Evolutionary conservation across 2,888 invertebrate species (phyloP).

Genomic region (Hymenopus coronatus): DNA sequence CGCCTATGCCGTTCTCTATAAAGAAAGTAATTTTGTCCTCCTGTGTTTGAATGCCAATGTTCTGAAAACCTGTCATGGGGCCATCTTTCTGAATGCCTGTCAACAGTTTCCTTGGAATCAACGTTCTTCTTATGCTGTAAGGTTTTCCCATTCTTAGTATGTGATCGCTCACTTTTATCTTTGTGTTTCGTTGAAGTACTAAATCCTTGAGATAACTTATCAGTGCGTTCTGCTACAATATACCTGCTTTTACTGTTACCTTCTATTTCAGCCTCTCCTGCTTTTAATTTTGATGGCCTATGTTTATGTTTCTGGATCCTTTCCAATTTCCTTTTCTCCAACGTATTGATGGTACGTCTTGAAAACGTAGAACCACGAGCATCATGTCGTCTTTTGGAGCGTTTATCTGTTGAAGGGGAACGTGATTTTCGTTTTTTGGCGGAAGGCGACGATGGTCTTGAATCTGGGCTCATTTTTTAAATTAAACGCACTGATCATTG

Average conservation of each 20-base stretch:
- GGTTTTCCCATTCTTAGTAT: conserved; percentile 5
- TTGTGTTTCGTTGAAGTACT: neutral
- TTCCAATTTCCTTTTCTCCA: neutral
- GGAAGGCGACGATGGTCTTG: conserved; percentile 6
- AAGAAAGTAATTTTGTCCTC: conserved; percentile 19
- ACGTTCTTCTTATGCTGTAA: neutral
- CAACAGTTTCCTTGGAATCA: neutral
- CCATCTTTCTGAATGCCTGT: conserved; percentile 37
- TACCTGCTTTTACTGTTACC: neutral
- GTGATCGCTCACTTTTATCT: neutral
- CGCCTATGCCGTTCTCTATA: conserved; percentile 30
- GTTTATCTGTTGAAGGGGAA: conserved; percentile 3
- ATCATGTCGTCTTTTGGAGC: neutral
- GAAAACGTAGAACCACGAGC: neutral
- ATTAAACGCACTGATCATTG: neutral
- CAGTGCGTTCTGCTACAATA: neutral
- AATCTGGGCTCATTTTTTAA: conserved; percentile 15
- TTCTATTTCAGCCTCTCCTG: neutral
- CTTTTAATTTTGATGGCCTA: neutral
- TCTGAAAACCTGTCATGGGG: conserved; percentile 42
- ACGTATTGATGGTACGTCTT: neutral
- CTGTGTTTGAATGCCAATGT: conserved; percentile 25
- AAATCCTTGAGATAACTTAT: neutral
- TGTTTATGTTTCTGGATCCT: conserved; percentile 1
- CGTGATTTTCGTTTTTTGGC: neutral